Evolutionary conservation across 2,888 invertebrate genomes (phyloP), one percentile per base, ranked within the genome.

Genomic region (Polia nebulosa): DNA sequence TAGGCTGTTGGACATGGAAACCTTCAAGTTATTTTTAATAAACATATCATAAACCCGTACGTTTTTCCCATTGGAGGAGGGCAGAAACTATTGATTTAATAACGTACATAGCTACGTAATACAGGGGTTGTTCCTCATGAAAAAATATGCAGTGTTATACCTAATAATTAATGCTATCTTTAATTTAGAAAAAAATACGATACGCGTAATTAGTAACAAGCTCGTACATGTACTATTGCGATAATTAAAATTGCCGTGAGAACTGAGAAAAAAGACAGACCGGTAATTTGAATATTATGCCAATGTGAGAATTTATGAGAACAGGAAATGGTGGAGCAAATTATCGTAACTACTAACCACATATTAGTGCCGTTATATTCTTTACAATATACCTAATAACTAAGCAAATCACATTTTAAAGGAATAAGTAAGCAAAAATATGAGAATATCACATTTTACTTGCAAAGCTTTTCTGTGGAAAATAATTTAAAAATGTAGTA

Each of bases 231-330:
- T 44, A 57, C 45, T 45, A 64, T 52, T 59, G 49, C 34, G 44
- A 55, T 81, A 32, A 45, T 67, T 73, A 67, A 71, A 74, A 66
- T 76, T 69, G 29, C 67, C 74, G 76, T 79, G 78, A 65, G 74
- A 79, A 78, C 61, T 0, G 59, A 66, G n/a, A 60, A 75, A 76
- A 61, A 61, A 66, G 20, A 60, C n/a, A 39, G 32, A 36, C 34
- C 9, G 34, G 39, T 66, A 60, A 75, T 59, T 58, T 59, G n/a
- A 61, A 61, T 59, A 36, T 39, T 55, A 63, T 78, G 36, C 22
- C 44, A 17, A 36, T 44, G 36, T 44, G 34, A 32, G 15, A 44
- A 56, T 9, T 20, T 51, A 55, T 41, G 62, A 34, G 36, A 45
- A 61, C 41, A 32, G 32, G 41, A 56, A 71, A 56, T 25, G 11